A percentile compares a stretch with the other conserved stretches of the same genome.
Evolutionary conservation across 53 echinoderm and acorn worm genomes (phyloP).

Genomic region (Apostichopus leukothele): DNA sequence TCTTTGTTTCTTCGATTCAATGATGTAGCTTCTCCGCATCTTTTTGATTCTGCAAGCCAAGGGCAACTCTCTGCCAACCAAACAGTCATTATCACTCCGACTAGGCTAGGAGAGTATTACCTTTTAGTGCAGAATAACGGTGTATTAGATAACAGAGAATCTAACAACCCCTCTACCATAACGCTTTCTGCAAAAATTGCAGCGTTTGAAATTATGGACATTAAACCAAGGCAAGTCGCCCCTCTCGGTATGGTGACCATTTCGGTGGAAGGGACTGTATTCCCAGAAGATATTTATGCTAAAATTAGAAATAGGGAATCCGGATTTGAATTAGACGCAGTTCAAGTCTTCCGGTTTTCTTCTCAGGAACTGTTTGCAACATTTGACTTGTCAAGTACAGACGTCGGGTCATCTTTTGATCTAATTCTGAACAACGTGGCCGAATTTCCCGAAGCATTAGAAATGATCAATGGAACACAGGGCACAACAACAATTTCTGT

Average conservation of each 20-base stretch:
- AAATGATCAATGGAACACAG: constrained; percentile 1
- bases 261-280: constrained; percentile 22
- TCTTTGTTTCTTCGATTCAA: constrained; percentile 21
- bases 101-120: constrained; percentile 37
- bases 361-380: constrained; percentile 38
- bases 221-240: neutral
- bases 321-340: neutral
- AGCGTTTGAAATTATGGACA: constrained; percentile 16
- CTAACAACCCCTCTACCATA: neutral
- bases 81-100: constrained; percentile 18
- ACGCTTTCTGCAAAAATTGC: constrained; percentile 23
- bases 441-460: constrained; percentile 5
- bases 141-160: neutral
- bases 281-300: constrained; percentile 33
- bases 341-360: constrained; percentile 21
- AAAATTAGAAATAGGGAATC: neutral
- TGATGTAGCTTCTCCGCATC: constrained; percentile 26
- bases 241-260: constrained; percentile 35
- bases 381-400: constrained; percentile 2
- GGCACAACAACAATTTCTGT: constrained; percentile 10
- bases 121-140: constrained; percentile 41
- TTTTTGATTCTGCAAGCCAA: constrained; percentile 28
- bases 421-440: constrained; percentile 17
- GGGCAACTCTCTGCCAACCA: constrained; percentile 34
- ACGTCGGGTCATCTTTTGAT: constrained; percentile 5